Conservation (phyloP, 2,888 invertebrate species). For the Lumbricus terrestris region DNA sequence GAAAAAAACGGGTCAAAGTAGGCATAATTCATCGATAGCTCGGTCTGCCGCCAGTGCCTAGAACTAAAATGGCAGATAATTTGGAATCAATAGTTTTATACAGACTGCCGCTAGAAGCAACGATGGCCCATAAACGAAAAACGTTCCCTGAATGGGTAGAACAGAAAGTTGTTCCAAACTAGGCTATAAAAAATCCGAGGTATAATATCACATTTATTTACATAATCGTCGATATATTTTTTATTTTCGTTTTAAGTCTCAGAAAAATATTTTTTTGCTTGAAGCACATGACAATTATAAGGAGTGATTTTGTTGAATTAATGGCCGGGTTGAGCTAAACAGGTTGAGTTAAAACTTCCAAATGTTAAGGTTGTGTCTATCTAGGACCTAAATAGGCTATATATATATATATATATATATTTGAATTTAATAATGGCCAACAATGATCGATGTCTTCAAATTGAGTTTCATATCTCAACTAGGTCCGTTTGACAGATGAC, state of each 20-base stretch:
- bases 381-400: not conserved
- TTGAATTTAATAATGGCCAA: too few species aligned
- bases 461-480: too few species aligned
- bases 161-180: not conserved
- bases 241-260: not conserved
- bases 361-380: not conserved
- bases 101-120: not conserved
- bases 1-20: not conserved
- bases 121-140: not conserved
- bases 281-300: not conserved
- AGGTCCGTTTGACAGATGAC: too few species aligned
- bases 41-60: not conserved
- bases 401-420: too few species aligned
- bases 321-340: too few species aligned
- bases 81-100: not conserved
- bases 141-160: not conserved
- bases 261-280: not conserved
- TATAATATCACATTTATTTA: not conserved
- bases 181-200: too few species aligned
- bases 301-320: not conserved
- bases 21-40: not conserved
- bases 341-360: not conserved
- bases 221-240: not conserved
- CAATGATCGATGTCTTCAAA: too few species aligned
- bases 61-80: conserved; percentile 3